Conservation (phyloP, 2,888 invertebrate genomes). For the Darwinula stevensoni region DNA sequence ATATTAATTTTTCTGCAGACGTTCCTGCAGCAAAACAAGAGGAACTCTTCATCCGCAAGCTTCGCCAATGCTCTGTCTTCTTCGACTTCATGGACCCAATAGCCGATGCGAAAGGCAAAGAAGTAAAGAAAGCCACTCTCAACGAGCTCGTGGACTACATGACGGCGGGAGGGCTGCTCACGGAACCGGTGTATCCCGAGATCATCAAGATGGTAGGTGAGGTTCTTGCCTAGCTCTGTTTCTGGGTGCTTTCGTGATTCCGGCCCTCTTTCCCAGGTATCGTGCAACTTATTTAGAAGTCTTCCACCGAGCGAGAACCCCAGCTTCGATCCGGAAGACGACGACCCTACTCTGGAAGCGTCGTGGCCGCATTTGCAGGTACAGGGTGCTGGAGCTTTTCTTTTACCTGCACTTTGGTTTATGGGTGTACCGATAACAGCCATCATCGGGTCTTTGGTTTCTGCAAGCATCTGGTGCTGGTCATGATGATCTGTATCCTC, state of each 20-base stretch:
- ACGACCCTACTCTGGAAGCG: slow-evolving; percentile 95
- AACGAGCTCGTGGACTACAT: slow-evolving; percentile 93
- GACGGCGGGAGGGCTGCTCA: slow-evolving; percentile 62
- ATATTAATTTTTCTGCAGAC: slow-evolving; percentile 32
- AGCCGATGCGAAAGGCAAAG: slow-evolving; percentile 95
- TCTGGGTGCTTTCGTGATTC: too few relatives aligned
- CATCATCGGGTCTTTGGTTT: too few relatives aligned
- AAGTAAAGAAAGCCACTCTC: slow-evolving; percentile 81
- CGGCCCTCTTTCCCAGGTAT: slow-evolving; percentile 19
- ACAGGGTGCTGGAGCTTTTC: slow-evolving; percentile 1
- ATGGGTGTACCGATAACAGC: too few relatives aligned
- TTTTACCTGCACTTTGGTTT: too few relatives aligned
- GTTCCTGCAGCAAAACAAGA: slow-evolving; percentile 73
- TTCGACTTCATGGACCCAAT: slow-evolving; percentile 95
- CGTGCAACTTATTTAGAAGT: slow-evolving; percentile 87
- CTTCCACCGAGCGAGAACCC: slow-evolving; percentile 64
- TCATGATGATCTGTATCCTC: too few relatives aligned
- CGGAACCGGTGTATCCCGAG: slow-evolving; percentile 91
- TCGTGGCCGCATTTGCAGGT: slow-evolving; percentile 89
- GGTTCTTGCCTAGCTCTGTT: neutral
- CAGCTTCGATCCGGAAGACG: slow-evolving; percentile 99
- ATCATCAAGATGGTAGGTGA: slow-evolving; percentile 78
- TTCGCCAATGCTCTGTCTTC: slow-evolving; percentile 89
- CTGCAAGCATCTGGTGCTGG: too few relatives aligned
- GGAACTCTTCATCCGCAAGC: slow-evolving; percentile 80